phyloP scores from a whole-genome alignment of 2,888 invertebrate genomes.

The Leptura quadrifasciata region DNA sequence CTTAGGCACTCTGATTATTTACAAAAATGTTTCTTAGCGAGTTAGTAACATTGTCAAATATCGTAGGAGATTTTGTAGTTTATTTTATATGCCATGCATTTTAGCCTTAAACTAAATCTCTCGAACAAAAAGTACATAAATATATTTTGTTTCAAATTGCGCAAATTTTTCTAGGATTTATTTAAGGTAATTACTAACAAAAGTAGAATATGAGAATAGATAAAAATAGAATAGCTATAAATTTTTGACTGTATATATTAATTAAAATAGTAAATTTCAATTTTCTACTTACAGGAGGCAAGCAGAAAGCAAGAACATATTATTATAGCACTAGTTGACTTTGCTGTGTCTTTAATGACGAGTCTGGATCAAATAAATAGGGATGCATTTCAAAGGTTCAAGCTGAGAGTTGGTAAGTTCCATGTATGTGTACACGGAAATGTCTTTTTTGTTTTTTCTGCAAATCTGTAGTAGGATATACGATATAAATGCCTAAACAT shows the following conservation, averaged over 20 bases:
- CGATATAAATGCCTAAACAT: too few relatives aligned
- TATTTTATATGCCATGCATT: too few relatives aligned
- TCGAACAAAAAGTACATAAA: constrained; percentile 28
- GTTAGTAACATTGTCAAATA: too few relatives aligned
- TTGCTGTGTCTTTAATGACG: constrained; percentile 93
- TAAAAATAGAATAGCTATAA: neutral
- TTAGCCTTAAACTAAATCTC: neutral
- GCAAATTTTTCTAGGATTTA: constrained; percentile 54
- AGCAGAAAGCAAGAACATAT: constrained; percentile 89
- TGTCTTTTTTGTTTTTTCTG: too few relatives aligned
- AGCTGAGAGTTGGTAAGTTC: constrained; percentile 89
- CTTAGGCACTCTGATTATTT: too few relatives aligned
- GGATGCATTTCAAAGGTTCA: constrained; percentile 97
- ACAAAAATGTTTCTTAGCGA: too few relatives aligned
- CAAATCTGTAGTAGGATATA: too few relatives aligned
- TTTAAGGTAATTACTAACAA: constrained; percentile 59
- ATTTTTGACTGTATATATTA: neutral
- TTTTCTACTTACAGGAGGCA: constrained; percentile 77
- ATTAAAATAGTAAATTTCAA: neutral
- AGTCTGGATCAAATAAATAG: constrained; percentile 96
- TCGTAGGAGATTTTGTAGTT: too few relatives aligned
- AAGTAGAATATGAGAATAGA: constrained; percentile 22
- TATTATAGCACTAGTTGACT: constrained; percentile 93
- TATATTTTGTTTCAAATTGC: constrained; percentile 42
- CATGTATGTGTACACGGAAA: too few relatives aligned